phyloP scores from a whole-genome alignment of 2,797 vertebrate species.

The Pempheris klunzingeri region DNA sequence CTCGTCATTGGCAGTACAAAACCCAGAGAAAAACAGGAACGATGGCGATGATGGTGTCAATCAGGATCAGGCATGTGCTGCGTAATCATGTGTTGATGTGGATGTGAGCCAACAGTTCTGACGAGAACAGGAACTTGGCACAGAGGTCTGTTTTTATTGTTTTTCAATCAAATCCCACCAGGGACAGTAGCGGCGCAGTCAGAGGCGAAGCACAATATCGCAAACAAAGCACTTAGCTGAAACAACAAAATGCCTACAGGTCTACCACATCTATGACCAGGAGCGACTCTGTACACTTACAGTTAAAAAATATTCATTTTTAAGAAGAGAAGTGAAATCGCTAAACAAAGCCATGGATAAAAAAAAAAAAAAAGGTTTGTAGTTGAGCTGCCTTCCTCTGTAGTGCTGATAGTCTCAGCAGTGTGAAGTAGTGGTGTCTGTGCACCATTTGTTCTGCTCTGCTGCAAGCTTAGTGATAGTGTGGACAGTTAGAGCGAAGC shows the following conservation, averaged over 20 bases:
- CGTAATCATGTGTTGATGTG: background rate
- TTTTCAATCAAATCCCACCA: background rate
- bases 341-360: conserved; percentile 16
- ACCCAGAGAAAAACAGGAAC: background rate
- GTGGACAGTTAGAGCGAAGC: conserved; percentile 35
- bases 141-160: background rate
- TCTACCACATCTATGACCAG: background rate
- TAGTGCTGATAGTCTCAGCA: conserved; percentile 32
- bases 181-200: background rate
- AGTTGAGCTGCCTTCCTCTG: conserved; percentile 36
- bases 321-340: conserved; percentile 20
- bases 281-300: background rate
- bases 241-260: background rate
- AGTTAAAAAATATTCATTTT: background rate
- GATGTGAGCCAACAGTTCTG: conserved; percentile 5
- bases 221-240: background rate
- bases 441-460: conserved; percentile 52
- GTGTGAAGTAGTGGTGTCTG: conserved; percentile 45
- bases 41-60: conserved; percentile 11
- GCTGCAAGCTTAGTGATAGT: conserved; percentile 55
- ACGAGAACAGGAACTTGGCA: background rate
- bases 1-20: background rate
- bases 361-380: conserved; percentile 9
- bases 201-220: background rate
- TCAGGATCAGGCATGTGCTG: conserved; percentile 22